These are phyloP conservation scores for Cataglyphis livida DNA, from an alignment of 2,888 invertebrate genomes.

Conservation along the genomic window DNA sequence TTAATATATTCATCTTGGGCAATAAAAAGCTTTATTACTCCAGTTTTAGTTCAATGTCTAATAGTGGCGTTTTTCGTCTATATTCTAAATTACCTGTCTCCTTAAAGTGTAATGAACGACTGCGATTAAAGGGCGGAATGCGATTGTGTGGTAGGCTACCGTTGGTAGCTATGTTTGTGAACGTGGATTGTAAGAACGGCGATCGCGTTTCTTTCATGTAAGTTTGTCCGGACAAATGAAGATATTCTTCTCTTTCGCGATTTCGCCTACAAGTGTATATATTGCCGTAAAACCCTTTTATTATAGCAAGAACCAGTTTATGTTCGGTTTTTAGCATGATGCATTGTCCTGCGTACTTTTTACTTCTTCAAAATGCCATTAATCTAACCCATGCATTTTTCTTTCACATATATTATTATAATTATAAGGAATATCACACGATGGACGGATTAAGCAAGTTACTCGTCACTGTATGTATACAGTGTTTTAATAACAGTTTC, in stretches of 20 bases:
- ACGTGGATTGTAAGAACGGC: constrained; percentile 31
- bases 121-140: constrained; percentile 35
- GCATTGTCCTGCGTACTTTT: constrained; percentile 26
- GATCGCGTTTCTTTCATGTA: constrained; percentile 36
- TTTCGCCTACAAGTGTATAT: constrained; percentile 16
- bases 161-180: not conserved
- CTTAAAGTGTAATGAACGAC: constrained; percentile 34
- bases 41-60: constrained; percentile 12
- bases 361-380: constrained; percentile 23
- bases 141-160: constrained; percentile 26
- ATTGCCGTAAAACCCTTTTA: constrained; percentile 29
- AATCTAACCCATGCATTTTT: constrained; percentile 7
- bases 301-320: constrained; percentile 32
- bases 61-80: constrained; percentile 15
- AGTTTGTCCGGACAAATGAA: constrained; percentile 38
- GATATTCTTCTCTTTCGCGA: constrained; percentile 38
- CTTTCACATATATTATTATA: constrained; percentile 21
- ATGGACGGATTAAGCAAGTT: not conserved
- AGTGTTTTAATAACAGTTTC: not conserved
- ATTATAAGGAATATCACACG: not conserved
- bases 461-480: not conserved
- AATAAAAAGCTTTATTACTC: not conserved
- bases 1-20: not conserved
- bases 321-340: constrained; percentile 6
- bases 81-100: constrained; percentile 20